Evolutionary conservation across 1,140 invertebrate species (phyloP).

Genomic region (Camponotus vicinus): DNA sequence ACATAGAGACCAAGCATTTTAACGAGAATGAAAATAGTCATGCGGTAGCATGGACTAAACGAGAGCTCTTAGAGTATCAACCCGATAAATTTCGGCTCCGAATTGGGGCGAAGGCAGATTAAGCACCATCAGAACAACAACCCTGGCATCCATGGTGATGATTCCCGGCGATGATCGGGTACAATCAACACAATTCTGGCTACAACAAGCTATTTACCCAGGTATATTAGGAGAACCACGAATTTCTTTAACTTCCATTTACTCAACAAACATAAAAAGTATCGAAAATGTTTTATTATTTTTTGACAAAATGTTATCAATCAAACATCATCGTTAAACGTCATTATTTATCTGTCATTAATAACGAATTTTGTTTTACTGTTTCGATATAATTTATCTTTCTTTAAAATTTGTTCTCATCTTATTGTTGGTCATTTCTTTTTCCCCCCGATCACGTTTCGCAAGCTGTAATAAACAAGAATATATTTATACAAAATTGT

Average conservation of each 20-base stretch:
- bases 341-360: not conserved
- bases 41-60: slow-evolving; percentile 75
- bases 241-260: not conserved
- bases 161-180: slow-evolving; percentile 90
- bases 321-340: not conserved
- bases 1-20: slow-evolving; percentile 16
- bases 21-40: slow-evolving; percentile 54
- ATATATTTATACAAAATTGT: slow-evolving; percentile 9
- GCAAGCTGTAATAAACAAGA: slow-evolving; percentile 19
- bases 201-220: slow-evolving; percentile 96
- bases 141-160: slow-evolving; percentile 75
- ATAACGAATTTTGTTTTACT: not conserved
- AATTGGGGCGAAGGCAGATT: slow-evolving; percentile 40
- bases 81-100: slow-evolving; percentile 46
- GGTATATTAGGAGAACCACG: slow-evolving; percentile 85
- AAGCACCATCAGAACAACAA: slow-evolving; percentile 69
- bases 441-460: not conserved
- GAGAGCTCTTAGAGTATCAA: slow-evolving; percentile 66
- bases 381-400: not conserved
- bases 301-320: not conserved
- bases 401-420: not conserved
- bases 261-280: not conserved
- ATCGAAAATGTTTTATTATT: not conserved
- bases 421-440: not conserved
- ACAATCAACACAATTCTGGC: slow-evolving; percentile 93